Evolutionary conservation across 1,140 invertebrate species (phyloP).

Genomic region (Musca vetustissima): DNA sequence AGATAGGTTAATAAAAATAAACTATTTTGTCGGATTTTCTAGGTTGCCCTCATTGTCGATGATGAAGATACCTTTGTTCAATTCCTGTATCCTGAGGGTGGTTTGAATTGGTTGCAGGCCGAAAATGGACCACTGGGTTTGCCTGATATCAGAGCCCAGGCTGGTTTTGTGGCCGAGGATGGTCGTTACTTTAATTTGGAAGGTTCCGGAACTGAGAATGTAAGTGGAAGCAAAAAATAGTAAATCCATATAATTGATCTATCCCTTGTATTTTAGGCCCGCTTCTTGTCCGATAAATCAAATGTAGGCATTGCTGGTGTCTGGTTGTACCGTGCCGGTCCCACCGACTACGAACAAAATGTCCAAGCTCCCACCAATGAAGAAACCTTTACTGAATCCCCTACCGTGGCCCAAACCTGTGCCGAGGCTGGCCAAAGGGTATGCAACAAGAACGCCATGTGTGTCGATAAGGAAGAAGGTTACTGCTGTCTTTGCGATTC

Average conservation of each 20-base stretch:
- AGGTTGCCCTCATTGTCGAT: slow-evolving; percentile 81
- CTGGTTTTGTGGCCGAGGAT: slow-evolving; percentile 84
- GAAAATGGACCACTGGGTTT: slow-evolving; percentile 65
- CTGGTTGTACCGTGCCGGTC: slow-evolving; percentile 82
- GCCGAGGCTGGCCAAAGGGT: slow-evolving; percentile 62
- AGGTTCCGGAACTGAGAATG: slow-evolving; percentile 86
- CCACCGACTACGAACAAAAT: slow-evolving; percentile 62
- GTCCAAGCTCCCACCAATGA: slow-evolving; percentile 68
- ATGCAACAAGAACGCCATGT: slow-evolving; percentile 81
- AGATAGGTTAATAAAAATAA: too few relatives aligned
- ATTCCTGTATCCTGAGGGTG: slow-evolving; percentile 82
- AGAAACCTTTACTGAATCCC: slow-evolving; percentile 54
- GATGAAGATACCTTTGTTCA: slow-evolving; percentile 80
- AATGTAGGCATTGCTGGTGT: slow-evolving; percentile 81
- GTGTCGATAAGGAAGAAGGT: slow-evolving; percentile 77
- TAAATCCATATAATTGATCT: neutral
- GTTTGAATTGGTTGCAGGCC: slow-evolving; percentile 89
- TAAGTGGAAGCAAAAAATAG: slow-evolving; percentile 55
- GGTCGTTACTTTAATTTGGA: slow-evolving; percentile 71
- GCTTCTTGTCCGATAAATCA: slow-evolving; percentile 64
- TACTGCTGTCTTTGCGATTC: slow-evolving; percentile 85
- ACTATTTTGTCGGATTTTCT: too few relatives aligned
- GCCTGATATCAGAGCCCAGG: slow-evolving; percentile 87
- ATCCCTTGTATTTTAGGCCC: slow-evolving; percentile 57
- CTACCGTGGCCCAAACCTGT: slow-evolving; percentile 57